Evolutionary conservation across 2,113 vertebrate genomes (phyloP).

Genomic region (Menidia beryllina): DNA sequence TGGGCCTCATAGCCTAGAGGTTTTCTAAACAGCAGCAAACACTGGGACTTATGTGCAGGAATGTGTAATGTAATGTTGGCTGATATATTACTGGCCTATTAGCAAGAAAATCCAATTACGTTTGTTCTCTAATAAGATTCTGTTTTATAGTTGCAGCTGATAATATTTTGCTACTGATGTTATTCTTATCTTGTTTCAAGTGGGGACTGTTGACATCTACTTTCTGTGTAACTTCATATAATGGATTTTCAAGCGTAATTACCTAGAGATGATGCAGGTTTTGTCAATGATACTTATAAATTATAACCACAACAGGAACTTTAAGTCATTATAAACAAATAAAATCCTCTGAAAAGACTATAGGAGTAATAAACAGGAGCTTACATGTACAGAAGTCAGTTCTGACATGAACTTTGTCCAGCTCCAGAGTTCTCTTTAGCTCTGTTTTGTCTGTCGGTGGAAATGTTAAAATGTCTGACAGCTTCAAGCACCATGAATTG

Average conservation of each 20-base stretch:
- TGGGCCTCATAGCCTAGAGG: not conserved
- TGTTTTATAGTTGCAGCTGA: not conserved
- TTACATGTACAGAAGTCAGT: not conserved
- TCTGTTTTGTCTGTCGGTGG: slow-evolving; percentile 6
- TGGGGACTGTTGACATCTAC: not conserved
- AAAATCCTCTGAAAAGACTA: not conserved
- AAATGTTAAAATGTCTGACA: slow-evolving; percentile 5
- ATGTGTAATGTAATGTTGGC: not conserved
- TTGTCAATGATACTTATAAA: not conserved
- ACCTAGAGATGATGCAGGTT: not conserved
- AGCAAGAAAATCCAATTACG: slow-evolving; percentile 2
- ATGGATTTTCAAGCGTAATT: not conserved
- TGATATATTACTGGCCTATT: not conserved
- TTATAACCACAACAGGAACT: slow-evolving; percentile 1
- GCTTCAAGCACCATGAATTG: slow-evolving; percentile 14
- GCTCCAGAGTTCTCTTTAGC: not conserved
- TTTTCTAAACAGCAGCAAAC: not conserved
- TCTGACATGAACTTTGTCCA: not conserved
- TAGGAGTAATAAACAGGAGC: not conserved
- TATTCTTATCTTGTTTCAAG: not conserved
- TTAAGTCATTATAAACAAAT: not conserved
- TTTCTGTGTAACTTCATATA: not conserved
- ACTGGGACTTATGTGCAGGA: not conserved
- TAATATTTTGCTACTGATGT: too few relatives aligned
- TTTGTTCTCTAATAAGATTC: not conserved